Base-by-base conservation (phyloP, 2,113 vertebrate species). In the Calyptomena viridis region DNA sequence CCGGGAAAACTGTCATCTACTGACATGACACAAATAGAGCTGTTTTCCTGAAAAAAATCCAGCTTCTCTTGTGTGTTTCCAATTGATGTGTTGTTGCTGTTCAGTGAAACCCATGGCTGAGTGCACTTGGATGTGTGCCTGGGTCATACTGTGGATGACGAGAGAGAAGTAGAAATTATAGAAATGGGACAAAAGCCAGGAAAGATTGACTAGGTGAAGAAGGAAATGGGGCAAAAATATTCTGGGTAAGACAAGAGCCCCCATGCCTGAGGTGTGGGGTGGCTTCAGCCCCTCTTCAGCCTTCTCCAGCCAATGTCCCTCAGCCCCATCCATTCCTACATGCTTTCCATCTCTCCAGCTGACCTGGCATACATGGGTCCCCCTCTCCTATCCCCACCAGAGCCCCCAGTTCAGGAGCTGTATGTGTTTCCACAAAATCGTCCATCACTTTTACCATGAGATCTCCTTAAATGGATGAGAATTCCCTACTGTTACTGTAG, bases 71-170 rank as follows among this genome's bases (percentile, higher is more conserved):
- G 8, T n/a, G 60, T 39, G 37, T 68, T 93, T 93, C 37, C 2
- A 27, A 25, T 42, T 3, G 4, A 21, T 6, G 20, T 40, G 47
- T 18, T 66, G 79, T 72, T 17, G 74, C 35, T 37, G 31, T 64
- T 23, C 12, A 16, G 69, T 21, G 60, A 73, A 55, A 37, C 8
- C 40, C 39, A 3, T 58, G 4, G 22, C 40, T 2, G 12, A 33
- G 60, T 0, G 6, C 3, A 0, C 33, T 59, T 0, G 0, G 9
- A 19, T 0, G 2, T 22, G 18, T 0, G 5, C 4, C 33, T 28
- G 27, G 73, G 62, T 24, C 44, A 11, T 37, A 0, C 3, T 23
- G 55, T 24, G 40, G 7, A 8, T 18, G 28, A 59, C 47, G 56
- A 19, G 19, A 47, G n/a, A 28, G 47, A 39, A 53, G 23, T 0